Evolutionary conservation across 2,113 vertebrate species (phyloP), one percentile per base, ranked within the genome.

Genomic region (Mormyrus lacerda): DNA sequence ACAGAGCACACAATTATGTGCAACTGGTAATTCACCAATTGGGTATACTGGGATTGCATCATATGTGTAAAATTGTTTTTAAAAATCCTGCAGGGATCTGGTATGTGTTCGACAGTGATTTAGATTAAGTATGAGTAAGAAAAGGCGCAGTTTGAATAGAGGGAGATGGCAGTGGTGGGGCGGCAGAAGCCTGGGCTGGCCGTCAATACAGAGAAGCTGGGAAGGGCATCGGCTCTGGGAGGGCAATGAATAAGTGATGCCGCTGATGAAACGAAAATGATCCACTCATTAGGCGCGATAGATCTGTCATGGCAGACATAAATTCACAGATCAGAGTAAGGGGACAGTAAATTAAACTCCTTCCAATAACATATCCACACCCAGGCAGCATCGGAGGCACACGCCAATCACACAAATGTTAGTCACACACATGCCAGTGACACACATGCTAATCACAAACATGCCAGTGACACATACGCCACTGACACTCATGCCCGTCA

Each of bases 251-350:
- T 92, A 92, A 93, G 92, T 91, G 91, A 88, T 89, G 89, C 87
- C 82, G 90, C 76, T 90, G 89, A 92, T 90, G 90, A 92, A 90
- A 91, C 89, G 55, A 89, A 91, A 92, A 92, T 90, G 91, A 92
- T 91, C 90, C 90, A 91, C 90, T 91, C 91, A 91, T 93, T 92
- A 93, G 89, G 91, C 90, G 48, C 90, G 91, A 92, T 89, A 89
- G 91, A 93, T 93, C 91, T 92, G 91, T 92, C 92, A 92, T 86
- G 86, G 89, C 91, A 93, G 90, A 92, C 89, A 91, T 89, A 90
- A 90, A 90, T 89, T 91, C 88, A 89, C 85, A 48, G 89, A 90
- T 91, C 89, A 90, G 86, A 90, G 88, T 83, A 58, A 89, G 83
- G 83, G 90, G 90, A 86, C 47, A 83, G 83, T 91, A 90, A 89